Base-by-base conservation (phyloP, 2,888 invertebrate genomes). In the Dusona sp. region DNA sequence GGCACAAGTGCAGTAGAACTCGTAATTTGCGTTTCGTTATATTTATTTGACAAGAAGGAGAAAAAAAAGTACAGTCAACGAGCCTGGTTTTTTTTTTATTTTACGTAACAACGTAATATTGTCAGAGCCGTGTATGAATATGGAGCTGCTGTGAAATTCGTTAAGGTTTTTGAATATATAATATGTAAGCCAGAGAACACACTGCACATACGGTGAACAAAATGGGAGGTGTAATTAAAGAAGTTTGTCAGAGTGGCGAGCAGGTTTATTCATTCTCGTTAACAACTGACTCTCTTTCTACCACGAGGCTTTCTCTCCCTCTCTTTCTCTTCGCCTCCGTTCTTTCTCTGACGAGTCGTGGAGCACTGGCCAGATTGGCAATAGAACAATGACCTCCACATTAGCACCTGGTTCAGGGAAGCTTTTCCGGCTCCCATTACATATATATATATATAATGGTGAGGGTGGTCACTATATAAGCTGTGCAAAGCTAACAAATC, bases 141-240 rank as follows among this genome's bases (percentile, higher is more conserved):
- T 61, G 29, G 16, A 7, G 61, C 29, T 61, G 29, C 29, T 9
- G 25, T 54, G 22, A 68, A 85, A 68, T 78, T 67, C 57, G 75
- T 70, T 65, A 64, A 82, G 72, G 22, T 72, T 48, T 79, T 65
- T 65, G 51, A 54, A 65, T 83, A 13, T 42, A 70, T 81, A 45
- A 25, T 45, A 68, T 29, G 33, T 38, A 61, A n/a, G 22, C 77
- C 38, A 51, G 42, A 51, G 54, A 54, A 48, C 75, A 72, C 1
- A 65, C 73, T 22, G 64, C 11, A 48, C 7, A 16, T 13, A 64
- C 42, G 70, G 42, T 70, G 68, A 77, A 75, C 72, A 65, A 65
- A 77, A 77, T 74, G 75, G 68, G 64, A 65, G 68, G 68, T 54
- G 81, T 87, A 88, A 88, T 88, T 85, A 81, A 88, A 87, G 85